A percentile compares a stretch with the other conserved stretches of the same genome.
These are phyloP conservation scores for Naja naja DNA, from an alignment of 2,113 vertebrate species.

Conservation along the genomic window DNA sequence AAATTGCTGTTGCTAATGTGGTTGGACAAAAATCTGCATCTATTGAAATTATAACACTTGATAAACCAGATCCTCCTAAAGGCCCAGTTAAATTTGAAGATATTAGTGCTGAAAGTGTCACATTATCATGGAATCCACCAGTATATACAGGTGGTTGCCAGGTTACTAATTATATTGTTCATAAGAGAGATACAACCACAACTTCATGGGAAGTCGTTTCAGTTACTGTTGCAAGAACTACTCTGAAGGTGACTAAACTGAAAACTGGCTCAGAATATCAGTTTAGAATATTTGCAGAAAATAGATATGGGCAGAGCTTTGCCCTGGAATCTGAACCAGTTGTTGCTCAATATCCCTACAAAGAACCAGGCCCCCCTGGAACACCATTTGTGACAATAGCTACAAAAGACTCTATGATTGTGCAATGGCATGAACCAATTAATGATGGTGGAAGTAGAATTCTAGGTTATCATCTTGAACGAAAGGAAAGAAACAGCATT, in stretches of 20 bases:
- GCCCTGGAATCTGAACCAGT: constrained; percentile 85
- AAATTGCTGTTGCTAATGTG: constrained; percentile 83
- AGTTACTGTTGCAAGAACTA: constrained; percentile 87
- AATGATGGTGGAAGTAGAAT: constrained; percentile 89
- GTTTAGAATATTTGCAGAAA: constrained; percentile 97
- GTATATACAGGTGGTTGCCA: constrained; percentile 88
- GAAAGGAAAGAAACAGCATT: constrained; percentile 97
- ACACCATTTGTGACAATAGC: constrained; percentile 87
- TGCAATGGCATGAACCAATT: constrained; percentile 96
- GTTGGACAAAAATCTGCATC: constrained; percentile 87
- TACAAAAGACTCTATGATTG: constrained; percentile 88
- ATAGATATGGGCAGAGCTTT: constrained; percentile 93
- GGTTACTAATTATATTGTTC: constrained; percentile 95
- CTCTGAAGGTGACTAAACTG: constrained; percentile 86
- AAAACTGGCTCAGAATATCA: constrained; percentile 97
- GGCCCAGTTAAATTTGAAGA: constrained; percentile 94
- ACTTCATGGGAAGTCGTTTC: constrained; percentile 91
- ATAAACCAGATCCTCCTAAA: constrained; percentile 92
- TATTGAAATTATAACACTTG: constrained; percentile 89
- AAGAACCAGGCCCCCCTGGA: constrained; percentile 93
- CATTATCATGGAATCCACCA: constrained; percentile 92
- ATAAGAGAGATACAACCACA: constrained; percentile 93
- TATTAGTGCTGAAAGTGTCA: constrained; percentile 91
- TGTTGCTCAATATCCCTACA: constrained; percentile 94
- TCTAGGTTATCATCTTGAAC: constrained; percentile 95